Percentiles rank a stretch among this genome's conserved stretches.
phyloP scores from a whole-genome alignment of 2,888 invertebrate species.

The Ochlodes sylvanus region DNA sequence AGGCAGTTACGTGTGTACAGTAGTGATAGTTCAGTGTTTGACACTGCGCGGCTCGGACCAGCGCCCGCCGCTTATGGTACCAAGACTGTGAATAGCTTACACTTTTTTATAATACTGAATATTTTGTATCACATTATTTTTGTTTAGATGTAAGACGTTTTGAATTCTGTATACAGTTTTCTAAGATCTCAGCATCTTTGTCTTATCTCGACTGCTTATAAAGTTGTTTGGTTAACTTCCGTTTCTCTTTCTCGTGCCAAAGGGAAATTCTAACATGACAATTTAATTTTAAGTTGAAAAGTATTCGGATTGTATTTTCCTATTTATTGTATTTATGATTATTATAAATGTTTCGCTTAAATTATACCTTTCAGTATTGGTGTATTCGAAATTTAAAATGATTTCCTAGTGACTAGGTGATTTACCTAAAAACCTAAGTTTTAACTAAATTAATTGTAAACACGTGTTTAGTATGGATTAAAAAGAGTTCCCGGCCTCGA shows the following conservation, averaged over 20 bases:
- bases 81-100: slow-evolving; percentile 75
- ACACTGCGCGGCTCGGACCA: slow-evolving; percentile 37
- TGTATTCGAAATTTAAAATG: slow-evolving; percentile 44
- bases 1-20: slow-evolving; percentile 49
- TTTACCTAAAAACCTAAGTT: background rate
- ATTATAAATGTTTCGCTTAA: slow-evolving; percentile 55
- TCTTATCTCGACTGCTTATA: slow-evolving; percentile 55
- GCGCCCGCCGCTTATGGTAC: slow-evolving; percentile 55
- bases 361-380: slow-evolving; percentile 61
- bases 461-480: background rate
- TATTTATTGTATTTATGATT: slow-evolving; percentile 47
- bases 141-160: slow-evolving; percentile 56
- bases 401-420: slow-evolving; percentile 26
- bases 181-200: slow-evolving; percentile 76
- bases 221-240: slow-evolving; percentile 50
- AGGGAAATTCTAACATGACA: slow-evolving; percentile 75
- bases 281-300: slow-evolving; percentile 48
- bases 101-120: slow-evolving; percentile 53
- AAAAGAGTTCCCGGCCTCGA: background rate
- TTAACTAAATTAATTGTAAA: background rate
- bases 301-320: slow-evolving; percentile 37
- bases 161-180: slow-evolving; percentile 75
- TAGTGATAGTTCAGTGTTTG: slow-evolving; percentile 45
- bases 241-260: slow-evolving; percentile 74
- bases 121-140: slow-evolving; percentile 58